These are phyloP conservation scores for Luehdorfia chinensis DNA, from an alignment of 1,140 invertebrate genomes.

Conservation along the genomic window DNA sequence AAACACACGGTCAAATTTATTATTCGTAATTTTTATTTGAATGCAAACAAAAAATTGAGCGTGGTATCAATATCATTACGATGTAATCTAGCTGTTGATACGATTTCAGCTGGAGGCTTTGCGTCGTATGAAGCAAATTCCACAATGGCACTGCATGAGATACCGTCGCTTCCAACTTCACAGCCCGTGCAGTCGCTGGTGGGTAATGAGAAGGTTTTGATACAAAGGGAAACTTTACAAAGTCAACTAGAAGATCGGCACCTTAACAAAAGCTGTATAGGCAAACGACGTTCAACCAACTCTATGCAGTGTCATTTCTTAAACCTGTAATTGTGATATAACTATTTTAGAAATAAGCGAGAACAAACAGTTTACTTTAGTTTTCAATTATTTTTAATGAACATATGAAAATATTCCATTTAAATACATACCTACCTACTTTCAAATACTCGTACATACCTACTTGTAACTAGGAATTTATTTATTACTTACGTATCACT, in stretches of 20 bases:
- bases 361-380: too few relatives aligned
- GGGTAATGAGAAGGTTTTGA: constrained; percentile 72
- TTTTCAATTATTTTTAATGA: too few relatives aligned
- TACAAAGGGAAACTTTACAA: constrained; percentile 11
- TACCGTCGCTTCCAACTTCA: constrained; percentile 87
- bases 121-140: constrained; percentile 81
- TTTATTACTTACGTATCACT: too few relatives aligned
- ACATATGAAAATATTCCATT: too few relatives aligned
- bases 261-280: constrained; percentile 5
- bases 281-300: background rate
- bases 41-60: too few relatives aligned
- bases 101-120: constrained; percentile 60
- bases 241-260: constrained; percentile 7
- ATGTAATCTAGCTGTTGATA: constrained; percentile 7
- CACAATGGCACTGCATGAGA: constrained; percentile 88
- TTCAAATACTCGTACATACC: too few relatives aligned
- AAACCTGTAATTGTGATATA: constrained; percentile 7
- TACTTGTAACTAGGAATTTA: too few relatives aligned
- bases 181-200: constrained; percentile 82
- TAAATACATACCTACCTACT: too few relatives aligned
- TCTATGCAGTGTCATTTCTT: background rate
- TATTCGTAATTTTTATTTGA: too few relatives aligned
- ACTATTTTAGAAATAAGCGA: background rate
- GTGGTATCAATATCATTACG: too few relatives aligned
- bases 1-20: too few relatives aligned